Evolutionary conservation across 2,888 invertebrate genomes (phyloP).

Genomic region (Himalopsyche anomala): DNA sequence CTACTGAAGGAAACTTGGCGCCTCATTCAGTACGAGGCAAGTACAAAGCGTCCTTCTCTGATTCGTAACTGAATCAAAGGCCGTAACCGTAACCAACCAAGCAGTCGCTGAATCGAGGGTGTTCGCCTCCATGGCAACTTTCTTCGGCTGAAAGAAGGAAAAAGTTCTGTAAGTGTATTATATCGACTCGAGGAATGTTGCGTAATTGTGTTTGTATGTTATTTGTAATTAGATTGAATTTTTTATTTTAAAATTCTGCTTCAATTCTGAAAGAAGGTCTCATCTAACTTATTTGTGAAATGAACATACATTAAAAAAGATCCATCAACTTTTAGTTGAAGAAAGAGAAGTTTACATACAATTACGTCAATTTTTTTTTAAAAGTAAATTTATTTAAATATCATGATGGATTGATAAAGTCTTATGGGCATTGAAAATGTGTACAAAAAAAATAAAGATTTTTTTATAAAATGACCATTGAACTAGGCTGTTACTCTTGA

Average conservation of each 20-base stretch:
- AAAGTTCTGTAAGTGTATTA: constrained; percentile 24
- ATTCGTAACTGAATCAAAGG: constrained; percentile 29
- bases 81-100: constrained; percentile 22
- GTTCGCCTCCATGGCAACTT: constrained; percentile 16
- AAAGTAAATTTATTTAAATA: no score
- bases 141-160: not conserved
- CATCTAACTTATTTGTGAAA: no score
- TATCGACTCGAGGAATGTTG: not conserved
- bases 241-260: not conserved
- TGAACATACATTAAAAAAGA: not conserved
- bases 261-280: not conserved
- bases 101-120: constrained; percentile 11
- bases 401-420: no score
- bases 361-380: no score
- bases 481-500: no score
- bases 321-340: no score
- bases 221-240: constrained; percentile 29
- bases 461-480: no score
- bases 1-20: not conserved
- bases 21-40: not conserved
- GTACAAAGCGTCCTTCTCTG: not conserved
- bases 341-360: no score
- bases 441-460: no score
- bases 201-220: constrained; percentile 36
- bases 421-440: no score